A percentile compares a stretch with the other conserved stretches of the same genome.
Evolutionary conservation across 30 jellyfish, hydroid and myxozoan species (phyloP).

Genomic region (Pelagia noctiluca): DNA sequence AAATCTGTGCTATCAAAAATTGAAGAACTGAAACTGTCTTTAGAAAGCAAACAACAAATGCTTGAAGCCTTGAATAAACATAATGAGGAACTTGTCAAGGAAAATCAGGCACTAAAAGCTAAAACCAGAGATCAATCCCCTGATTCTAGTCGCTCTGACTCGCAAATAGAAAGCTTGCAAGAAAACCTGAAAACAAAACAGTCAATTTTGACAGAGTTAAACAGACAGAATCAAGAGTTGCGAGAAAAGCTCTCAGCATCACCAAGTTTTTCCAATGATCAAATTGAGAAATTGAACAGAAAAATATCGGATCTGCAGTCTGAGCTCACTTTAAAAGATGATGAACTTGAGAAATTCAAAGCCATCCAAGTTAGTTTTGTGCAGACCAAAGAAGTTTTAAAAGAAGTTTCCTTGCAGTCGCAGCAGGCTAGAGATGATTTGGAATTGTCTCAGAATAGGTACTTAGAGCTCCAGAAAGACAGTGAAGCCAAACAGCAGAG

Average conservation of each 20-base stretch:
- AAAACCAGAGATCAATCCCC: slow-evolving; percentile 32
- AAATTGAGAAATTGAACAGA: slow-evolving; percentile 31
- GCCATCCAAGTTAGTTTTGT: slow-evolving; percentile 75
- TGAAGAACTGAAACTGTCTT: slow-evolving; percentile 58
- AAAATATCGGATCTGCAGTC: slow-evolving; percentile 56
- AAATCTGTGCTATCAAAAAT: slow-evolving; percentile 54
- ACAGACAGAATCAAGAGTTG: slow-evolving; percentile 74
- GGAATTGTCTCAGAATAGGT: slow-evolving; percentile 38
- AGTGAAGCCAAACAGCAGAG: slow-evolving; percentile 55
- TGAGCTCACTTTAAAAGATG: slow-evolving; percentile 72
- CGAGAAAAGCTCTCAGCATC: slow-evolving; percentile 38
- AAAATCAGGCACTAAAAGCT: slow-evolving; percentile 40
- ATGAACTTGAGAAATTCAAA: slow-evolving; percentile 73
- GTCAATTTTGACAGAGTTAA: slow-evolving; percentile 69
- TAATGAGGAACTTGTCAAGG: slow-evolving; percentile 60
- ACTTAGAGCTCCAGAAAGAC: slow-evolving; percentile 51
- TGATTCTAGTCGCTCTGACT: slow-evolving; percentile 60
- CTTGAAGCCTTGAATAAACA: slow-evolving; percentile 68
- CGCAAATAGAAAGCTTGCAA: slow-evolving; percentile 72
- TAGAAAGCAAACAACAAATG: slow-evolving; percentile 65
- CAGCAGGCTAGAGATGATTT: slow-evolving; percentile 54
- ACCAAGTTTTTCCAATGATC: slow-evolving; percentile 36
- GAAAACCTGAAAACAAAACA: slow-evolving; percentile 70
- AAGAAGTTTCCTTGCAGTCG: slow-evolving; percentile 75
- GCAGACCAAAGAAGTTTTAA: slow-evolving; percentile 83